These are phyloP conservation scores for cattle (Bos taurus) DNA, from an alignment of 2,113 vertebrate species.

Conservation along the genomic window ARS-UCD2.0 NC_037330.1:44936001-44936500, in stretches of 20 bases:
- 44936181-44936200: not conserved
- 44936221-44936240: not conserved
- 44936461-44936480: not conserved
- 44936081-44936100: too few relatives aligned
- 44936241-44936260: not conserved
- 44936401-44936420: not conserved
- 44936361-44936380: not conserved
- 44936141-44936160: not conserved
- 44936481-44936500: not conserved
- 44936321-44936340: not conserved
- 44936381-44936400: not conserved
- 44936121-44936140: accelerated
- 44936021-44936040: not conserved
- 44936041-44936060: not conserved
- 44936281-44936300: not conserved
- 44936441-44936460: not conserved
- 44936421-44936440: not conserved
- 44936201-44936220: too few relatives aligned
- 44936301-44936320: not conserved
- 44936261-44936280: not conserved
- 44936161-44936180: not conserved
- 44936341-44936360: not conserved
- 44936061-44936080: not conserved
- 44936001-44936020: not conserved
- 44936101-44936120: accelerated